Conservation (phyloP, 2,888 invertebrate genomes). For the Eutolmus rufibarbis region DNA sequence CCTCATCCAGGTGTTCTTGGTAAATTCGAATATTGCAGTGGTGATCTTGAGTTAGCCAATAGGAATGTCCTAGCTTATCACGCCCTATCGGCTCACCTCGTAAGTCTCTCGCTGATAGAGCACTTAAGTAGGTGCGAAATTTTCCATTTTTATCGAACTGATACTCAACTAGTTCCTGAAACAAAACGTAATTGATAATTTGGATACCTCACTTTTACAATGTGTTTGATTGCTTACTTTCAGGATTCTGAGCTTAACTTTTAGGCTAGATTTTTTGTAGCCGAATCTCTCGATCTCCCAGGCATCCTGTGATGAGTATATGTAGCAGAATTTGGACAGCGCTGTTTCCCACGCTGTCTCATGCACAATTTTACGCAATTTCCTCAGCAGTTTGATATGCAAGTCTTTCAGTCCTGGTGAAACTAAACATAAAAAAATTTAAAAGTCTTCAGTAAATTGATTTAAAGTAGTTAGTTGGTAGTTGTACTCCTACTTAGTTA, state of each 20-base stretch:
- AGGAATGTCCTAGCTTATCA: conserved; percentile 88
- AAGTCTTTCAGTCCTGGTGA: conserved; percentile 82
- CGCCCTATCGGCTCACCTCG: conserved; percentile 88
- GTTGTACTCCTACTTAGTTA: too few relatives aligned
- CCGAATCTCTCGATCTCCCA: conserved; percentile 97
- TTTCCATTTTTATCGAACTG: conserved; percentile 95
- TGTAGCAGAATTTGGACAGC: conserved; percentile 89
- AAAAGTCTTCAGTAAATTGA: too few relatives aligned
- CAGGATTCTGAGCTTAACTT: conserved; percentile 86
- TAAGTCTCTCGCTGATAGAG: conserved; percentile 78
- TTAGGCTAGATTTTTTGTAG: conserved; percentile 88
- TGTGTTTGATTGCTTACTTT: conserved; percentile 70
- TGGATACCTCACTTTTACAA: background rate
- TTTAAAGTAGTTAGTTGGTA: too few relatives aligned
- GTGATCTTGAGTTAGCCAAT: conserved; percentile 92
- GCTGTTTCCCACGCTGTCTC: conserved; percentile 90
- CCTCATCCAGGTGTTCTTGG: conserved; percentile 95
- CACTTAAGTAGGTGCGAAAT: conserved; percentile 88
- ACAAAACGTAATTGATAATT: conserved; percentile 44
- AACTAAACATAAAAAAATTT: conserved; percentile 67
- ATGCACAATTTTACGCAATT: conserved; percentile 81
- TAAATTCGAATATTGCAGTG: conserved; percentile 90
- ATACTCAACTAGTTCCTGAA: conserved; percentile 85
- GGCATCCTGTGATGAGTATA: conserved; percentile 88
- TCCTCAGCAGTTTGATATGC: conserved; percentile 87